Conservation (phyloP, 2,888 invertebrate genomes). For the Stegophylla sp. region DNA sequence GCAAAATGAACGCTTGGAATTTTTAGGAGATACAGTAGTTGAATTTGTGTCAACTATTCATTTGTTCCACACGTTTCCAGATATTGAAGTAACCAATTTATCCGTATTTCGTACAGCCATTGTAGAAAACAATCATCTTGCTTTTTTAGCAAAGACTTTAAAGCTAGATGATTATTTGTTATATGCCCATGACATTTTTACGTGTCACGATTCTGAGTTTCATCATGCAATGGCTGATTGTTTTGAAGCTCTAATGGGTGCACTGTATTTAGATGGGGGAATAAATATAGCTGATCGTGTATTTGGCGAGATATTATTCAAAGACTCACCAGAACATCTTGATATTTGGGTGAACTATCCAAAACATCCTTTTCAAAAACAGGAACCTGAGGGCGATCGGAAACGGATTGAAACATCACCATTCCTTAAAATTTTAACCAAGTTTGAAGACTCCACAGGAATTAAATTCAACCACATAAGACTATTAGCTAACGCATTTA, state of each 20-base stretch:
- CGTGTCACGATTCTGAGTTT: slow-evolving; percentile 94
- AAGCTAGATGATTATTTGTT: slow-evolving; percentile 91
- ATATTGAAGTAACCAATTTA: slow-evolving; percentile 94
- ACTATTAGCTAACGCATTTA: slow-evolving; percentile 92
- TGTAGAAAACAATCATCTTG: slow-evolving; percentile 97
- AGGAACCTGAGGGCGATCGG: slow-evolving; percentile 92
- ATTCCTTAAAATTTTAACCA: slow-evolving; percentile 80
- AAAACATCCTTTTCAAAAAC: slow-evolving; percentile 90
- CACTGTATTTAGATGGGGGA: slow-evolving; percentile 91
- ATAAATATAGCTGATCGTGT: slow-evolving; percentile 84
- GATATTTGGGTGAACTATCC: slow-evolving; percentile 88
- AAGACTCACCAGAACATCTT: slow-evolving; percentile 72
- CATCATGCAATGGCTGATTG: slow-evolving; percentile 99
- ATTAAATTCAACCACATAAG: slow-evolving; percentile 91
- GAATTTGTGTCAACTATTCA: slow-evolving; percentile 96
- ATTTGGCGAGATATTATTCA: slow-evolving; percentile 81
- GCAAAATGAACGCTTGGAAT: slow-evolving; percentile 96
- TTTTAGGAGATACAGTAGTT: slow-evolving; percentile 97
- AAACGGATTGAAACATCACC: slow-evolving; percentile 89
- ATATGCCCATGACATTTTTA: slow-evolving; percentile 96
- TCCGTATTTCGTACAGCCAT: slow-evolving; percentile 97
- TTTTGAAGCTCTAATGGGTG: slow-evolving; percentile 98
- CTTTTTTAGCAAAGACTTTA: slow-evolving; percentile 81
- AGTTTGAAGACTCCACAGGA: slow-evolving; percentile 86
- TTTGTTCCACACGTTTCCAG: slow-evolving; percentile 94